A percentile compares a stretch with the other conserved stretches of the same genome.
Evolutionary conservation across 1,140 invertebrate species (phyloP).

Genomic region (Brachionus paranguensis): DNA sequence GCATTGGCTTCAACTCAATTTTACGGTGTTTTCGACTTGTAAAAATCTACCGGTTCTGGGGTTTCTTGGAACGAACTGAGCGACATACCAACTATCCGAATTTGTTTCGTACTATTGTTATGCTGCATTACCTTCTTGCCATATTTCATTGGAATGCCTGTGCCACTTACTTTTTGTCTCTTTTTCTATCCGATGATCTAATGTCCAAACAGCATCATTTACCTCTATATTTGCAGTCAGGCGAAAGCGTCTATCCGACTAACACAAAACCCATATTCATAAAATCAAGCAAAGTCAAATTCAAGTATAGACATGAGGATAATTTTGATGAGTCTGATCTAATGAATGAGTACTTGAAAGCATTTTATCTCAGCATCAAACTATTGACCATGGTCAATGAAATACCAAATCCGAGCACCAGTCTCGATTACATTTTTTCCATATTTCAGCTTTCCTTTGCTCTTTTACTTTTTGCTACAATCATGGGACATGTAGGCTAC

Average conservation of each 20-base stretch:
- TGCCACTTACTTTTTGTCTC: constrained; percentile 72
- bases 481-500: constrained; percentile 55
- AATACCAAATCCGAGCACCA: constrained; percentile 67
- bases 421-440: constrained; percentile 60
- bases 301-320: not conserved
- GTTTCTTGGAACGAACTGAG: constrained; percentile 94
- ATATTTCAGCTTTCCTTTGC: constrained; percentile 53
- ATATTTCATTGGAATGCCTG: constrained; percentile 99
- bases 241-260: not conserved
- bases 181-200: constrained; percentile 21
- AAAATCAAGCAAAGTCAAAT: not conserved
- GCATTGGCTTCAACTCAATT: constrained; percentile 94
- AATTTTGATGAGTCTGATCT: constrained; percentile 7
- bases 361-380: constrained; percentile 95
- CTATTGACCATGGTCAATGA: constrained; percentile 80
- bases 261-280: not conserved
- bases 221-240: not conserved
- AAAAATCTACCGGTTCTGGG: constrained; percentile 96
- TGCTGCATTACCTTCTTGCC: constrained; percentile 91
- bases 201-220: not conserved
- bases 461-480: constrained; percentile 54
- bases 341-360: constrained; percentile 75
- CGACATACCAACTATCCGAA: constrained; percentile 97
- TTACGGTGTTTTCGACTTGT: constrained; percentile 90
- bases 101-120: constrained; percentile 79